These are phyloP conservation scores for Semicossyphus pulcher DNA, from an alignment of 2,113 vertebrate genomes.

Conservation along the genomic window DNA sequence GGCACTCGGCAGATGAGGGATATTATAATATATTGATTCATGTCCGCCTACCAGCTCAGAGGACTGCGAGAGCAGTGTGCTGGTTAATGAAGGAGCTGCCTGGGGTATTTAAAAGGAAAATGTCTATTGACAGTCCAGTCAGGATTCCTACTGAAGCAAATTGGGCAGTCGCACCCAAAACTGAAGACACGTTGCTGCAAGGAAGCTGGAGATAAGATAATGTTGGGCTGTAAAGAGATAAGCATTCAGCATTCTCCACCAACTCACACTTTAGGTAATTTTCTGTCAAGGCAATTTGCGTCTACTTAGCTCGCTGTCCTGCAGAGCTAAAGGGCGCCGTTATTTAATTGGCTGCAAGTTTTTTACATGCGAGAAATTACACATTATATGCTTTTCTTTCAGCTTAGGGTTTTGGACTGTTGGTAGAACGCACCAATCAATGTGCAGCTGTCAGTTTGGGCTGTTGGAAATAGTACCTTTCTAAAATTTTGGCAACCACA, in stretches of 20 bases:
- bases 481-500: not conserved
- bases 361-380: too few relatives aligned
- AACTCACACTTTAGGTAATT: not conserved
- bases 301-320: not conserved
- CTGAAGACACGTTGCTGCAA: not conserved
- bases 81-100: slow-evolving; percentile 38
- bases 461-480: not conserved
- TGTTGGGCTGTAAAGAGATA: slow-evolving; percentile 4
- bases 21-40: slow-evolving; percentile 61
- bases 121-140: slow-evolving; percentile 12
- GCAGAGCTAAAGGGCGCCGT: too few relatives aligned
- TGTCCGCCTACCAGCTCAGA: slow-evolving; percentile 44
- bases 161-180: not conserved
- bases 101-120: slow-evolving; percentile 50
- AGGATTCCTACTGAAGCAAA: not conserved
- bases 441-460: not conserved
- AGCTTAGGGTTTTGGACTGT: too few relatives aligned
- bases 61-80: slow-evolving; percentile 31
- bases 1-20: slow-evolving; percentile 55
- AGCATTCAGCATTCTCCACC: slow-evolving; percentile 3
- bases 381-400: too few relatives aligned
- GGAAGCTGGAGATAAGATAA: slow-evolving; percentile 1
- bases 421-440: not conserved
- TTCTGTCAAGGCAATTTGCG: not conserved
- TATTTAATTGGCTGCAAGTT: too few relatives aligned